A percentile compares a stretch with the other conserved stretches of the same genome.
These are phyloP conservation scores for Mormyrops attenuatus DNA, from an alignment of 2,797 vertebrate species.

Conservation along the genomic window DNA sequence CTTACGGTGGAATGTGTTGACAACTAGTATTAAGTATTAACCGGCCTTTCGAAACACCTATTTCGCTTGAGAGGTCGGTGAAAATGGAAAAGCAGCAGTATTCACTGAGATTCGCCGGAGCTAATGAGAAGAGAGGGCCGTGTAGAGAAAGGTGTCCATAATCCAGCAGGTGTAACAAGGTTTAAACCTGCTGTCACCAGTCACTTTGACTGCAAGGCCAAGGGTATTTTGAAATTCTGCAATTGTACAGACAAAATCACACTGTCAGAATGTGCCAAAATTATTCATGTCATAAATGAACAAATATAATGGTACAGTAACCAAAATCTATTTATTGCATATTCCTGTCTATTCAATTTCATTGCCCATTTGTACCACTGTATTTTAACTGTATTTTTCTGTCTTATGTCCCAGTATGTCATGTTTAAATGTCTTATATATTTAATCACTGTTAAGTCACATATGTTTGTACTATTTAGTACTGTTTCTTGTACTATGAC, in stretches of 20 bases:
- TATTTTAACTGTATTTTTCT: neutral
- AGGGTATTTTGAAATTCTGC: neutral
- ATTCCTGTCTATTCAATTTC: neutral
- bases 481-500: neutral
- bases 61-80: neutral
- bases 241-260: neutral
- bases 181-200: neutral
- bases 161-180: neutral
- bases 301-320: neutral
- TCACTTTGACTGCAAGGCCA: neutral
- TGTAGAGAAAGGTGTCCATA: neutral
- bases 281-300: neutral
- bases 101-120: neutral
- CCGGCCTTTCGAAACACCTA: neutral
- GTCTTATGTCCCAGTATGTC: neutral
- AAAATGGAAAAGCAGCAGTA: neutral
- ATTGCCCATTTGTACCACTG: neutral
- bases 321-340: neutral
- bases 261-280: neutral
- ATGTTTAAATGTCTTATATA: neutral
- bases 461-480: neutral
- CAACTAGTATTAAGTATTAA: neutral
- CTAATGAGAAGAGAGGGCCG: neutral
- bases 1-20: neutral
- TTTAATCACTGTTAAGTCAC: neutral